Evolutionary conservation across 2,113 vertebrate genomes (phyloP), one percentile per base, ranked within the genome.

Genomic region (Cavia aperea): DNA sequence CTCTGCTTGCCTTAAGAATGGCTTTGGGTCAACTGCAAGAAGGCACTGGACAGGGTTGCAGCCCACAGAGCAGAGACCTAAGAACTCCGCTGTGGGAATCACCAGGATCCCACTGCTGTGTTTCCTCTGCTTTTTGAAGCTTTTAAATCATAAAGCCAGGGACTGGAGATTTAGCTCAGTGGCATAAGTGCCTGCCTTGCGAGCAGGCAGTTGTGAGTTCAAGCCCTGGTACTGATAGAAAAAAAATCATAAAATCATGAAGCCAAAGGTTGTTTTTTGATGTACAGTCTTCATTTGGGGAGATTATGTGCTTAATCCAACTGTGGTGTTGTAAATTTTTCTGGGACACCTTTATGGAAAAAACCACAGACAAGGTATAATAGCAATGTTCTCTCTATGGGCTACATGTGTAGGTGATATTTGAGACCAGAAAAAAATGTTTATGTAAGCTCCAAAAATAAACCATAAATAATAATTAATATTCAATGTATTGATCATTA

Each of bases 321-420:
- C 16, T 58, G 29, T 39, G 26, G 21, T 39, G 63, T 83, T 54
- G 12, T 65, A 72, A 81, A n/a, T 29, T 1, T 86, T 86, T 60
- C 43, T 90, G 54, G 12, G 26, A 4, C 2, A 29, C 8, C 9
- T 54, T 13, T 14, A 75, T 86, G 49, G n/a, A 13, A 63, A 73
- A 70, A 72, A 43, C n/a, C 46, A 43, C 1, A 78, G 24, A 56
- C 5, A 19, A 85, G 9, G 1, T 18, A 3, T 51, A 46, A 39
- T 4, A 73, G 1, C 12, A 5, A 19, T 26, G 4, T 4, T 36
- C 4, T 1, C 8, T 63, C 21, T 14, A 2, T 1, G 7, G 24
- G 77, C 6, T 36, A 26, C 3, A 62, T n/a, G 31, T 10, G 85
- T 78, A 79, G 33, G 78, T 66, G 58, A 66, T 36, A 75, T 46